Evolutionary conservation across 2,888 invertebrate species (phyloP).

Genomic region (Andrena dorsata): DNA sequence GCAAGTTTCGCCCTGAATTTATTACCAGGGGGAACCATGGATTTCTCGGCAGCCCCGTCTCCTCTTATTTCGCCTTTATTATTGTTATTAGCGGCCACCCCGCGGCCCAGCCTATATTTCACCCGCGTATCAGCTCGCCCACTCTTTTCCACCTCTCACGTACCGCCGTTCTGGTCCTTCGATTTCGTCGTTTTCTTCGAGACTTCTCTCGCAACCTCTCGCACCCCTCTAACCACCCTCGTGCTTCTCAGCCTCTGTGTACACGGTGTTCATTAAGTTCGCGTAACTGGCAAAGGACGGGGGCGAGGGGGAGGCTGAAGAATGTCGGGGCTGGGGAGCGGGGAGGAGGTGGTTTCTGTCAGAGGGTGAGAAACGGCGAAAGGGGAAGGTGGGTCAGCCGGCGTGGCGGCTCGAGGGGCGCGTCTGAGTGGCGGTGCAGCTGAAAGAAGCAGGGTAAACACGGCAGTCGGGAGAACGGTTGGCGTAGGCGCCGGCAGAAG

Average conservation of each 20-base stretch:
- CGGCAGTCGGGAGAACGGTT: slow-evolving; percentile 45
- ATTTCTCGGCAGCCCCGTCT: slow-evolving; percentile 70
- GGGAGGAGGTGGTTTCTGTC: neutral
- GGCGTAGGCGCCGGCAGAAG: slow-evolving; percentile 40
- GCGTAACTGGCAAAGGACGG: slow-evolving; percentile 49
- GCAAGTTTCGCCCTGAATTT: slow-evolving; percentile 69
- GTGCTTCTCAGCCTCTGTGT: slow-evolving; percentile 9
- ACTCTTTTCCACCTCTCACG: slow-evolving; percentile 2
- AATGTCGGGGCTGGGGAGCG: neutral
- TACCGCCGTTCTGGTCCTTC: neutral
- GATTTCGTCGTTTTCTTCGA: slow-evolving; percentile 16
- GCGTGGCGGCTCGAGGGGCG: slow-evolving; percentile 52
- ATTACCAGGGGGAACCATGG: slow-evolving; percentile 65
- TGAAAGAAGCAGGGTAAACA: slow-evolving; percentile 74
- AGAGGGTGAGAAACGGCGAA: slow-evolving; percentile 28
- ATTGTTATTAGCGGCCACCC: slow-evolving; percentile 70
- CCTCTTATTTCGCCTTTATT: slow-evolving; percentile 71
- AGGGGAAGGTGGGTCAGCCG: slow-evolving; percentile 54
- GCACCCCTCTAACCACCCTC: neutral
- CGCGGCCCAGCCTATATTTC: slow-evolving; percentile 60
- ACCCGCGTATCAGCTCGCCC: slow-evolving; percentile 12
- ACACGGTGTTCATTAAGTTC: slow-evolving; percentile 70
- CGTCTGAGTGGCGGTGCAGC: slow-evolving; percentile 71
- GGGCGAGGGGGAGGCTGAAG: slow-evolving; percentile 1
- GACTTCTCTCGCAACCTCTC: neutral